Evolutionary conservation across 2,113 vertebrate species (phyloP), one percentile per base, ranked within the genome.

Genomic region (Galbula dea): DNA sequence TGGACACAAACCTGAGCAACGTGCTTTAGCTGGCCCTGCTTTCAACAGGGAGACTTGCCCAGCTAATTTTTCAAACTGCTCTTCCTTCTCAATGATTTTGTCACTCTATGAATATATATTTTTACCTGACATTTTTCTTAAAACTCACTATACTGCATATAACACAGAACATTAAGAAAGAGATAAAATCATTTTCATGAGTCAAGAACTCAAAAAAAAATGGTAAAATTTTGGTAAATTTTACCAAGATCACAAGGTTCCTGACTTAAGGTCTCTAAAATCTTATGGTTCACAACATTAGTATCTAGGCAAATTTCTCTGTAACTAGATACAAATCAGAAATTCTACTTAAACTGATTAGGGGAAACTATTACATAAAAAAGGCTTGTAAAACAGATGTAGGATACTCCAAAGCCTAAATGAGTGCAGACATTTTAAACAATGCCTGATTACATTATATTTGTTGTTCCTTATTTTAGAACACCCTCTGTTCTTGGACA

Each of bases 371-470:
- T 91, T 91, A 54, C 37, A 83, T 45, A 7, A 54, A 51, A 51
- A 88, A 49, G 3, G 9, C 12, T 26, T 87, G 67, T 54, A 73
- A 72, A 93, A 69, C 43, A 83, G 12, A 89, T 80, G 87, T 69
- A 68, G 75, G 32, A 37, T 80, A 65, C n/a, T 75, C 73, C 66
- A 84, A 84, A 81, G 4, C 41, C 24, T 96, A 96, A 95, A 61
- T 23, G 17, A 41, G 20, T 92, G 5, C 94, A 95, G 36, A 86
- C 92, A 73, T 82, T 92, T 63, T 66, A 88, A 86, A 96, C 89
- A 95, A 94, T 95, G 81, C 59, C 55, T 86, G 61, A 54, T 87
- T 92, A 46, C 39, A 46, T 51, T 58, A 77, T 32, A 73, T 61
- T 85, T 91, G 52, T 89, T 87, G 62, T 79, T 34, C 63, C 61